These are phyloP conservation scores for Amblyornis subalaris DNA, from an alignment of 2,113 vertebrate species.

Conservation along the genomic window DNA sequence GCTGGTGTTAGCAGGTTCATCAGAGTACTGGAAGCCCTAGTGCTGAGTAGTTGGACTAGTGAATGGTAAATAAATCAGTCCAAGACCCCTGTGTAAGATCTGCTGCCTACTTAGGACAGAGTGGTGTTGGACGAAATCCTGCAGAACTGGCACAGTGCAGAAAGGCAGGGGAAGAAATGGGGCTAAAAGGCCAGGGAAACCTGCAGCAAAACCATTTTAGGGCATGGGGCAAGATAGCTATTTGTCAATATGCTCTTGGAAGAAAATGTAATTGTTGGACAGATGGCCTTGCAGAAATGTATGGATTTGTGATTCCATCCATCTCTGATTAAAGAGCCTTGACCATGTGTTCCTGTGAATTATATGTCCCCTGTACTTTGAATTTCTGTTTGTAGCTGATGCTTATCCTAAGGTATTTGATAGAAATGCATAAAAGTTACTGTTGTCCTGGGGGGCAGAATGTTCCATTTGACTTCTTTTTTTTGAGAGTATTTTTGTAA, in stretches of 20 bases:
- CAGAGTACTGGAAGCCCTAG: neutral
- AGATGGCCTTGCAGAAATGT: neutral
- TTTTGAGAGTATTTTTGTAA: neutral
- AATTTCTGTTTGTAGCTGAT: neutral
- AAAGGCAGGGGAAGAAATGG: neutral
- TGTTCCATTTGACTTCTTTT: neutral
- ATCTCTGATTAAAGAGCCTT: neutral
- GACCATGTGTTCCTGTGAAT: neutral
- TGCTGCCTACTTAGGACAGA: neutral
- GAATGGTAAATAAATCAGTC: neutral
- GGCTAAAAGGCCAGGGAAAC: neutral
- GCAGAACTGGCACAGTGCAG: neutral
- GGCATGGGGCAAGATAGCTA: neutral
- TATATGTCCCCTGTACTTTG: neutral
- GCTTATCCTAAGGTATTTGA: neutral
- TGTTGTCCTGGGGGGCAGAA: neutral
- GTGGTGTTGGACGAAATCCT: neutral
- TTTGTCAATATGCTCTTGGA: neutral
- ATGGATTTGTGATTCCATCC: neutral
- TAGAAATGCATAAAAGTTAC: neutral
- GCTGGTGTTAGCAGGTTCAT: neutral
- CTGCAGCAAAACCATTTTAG: neutral
- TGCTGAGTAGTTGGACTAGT: neutral
- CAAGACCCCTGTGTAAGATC: neutral
- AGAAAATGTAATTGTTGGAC: neutral